phyloP scores from a whole-genome alignment of 2,797 vertebrate genomes.

The Sebastes itinus region DNA sequence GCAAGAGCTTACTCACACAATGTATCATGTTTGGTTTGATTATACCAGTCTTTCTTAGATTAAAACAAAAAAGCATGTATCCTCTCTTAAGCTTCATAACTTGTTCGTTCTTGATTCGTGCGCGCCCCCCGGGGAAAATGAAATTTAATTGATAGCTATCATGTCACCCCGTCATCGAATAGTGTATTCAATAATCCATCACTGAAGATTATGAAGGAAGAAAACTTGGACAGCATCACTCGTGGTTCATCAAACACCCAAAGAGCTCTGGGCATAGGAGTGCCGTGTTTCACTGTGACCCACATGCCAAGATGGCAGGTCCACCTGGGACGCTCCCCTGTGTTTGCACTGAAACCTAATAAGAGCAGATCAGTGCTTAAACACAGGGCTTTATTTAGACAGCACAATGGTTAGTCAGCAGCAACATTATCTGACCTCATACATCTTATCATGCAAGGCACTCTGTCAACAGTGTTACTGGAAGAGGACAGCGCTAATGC shows the following conservation, averaged over 20 bases:
- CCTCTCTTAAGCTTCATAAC: conserved; percentile 27
- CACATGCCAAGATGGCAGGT: conserved; percentile 81
- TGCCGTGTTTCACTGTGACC: conserved; percentile 76
- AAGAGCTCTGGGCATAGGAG: conserved; percentile 67
- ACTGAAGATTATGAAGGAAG: conserved; percentile 28
- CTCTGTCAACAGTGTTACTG: conserved; percentile 78
- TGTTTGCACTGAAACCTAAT: conserved; percentile 82
- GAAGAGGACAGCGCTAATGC: conserved; percentile 71
- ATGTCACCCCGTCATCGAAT: neutral
- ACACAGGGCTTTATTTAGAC: conserved; percentile 82
- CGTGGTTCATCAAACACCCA: conserved; percentile 52
- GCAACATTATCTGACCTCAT: conserved; percentile 81
- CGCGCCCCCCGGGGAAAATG: conserved; percentile 19
- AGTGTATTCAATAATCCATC: conserved; percentile 25
- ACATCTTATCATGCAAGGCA: conserved; percentile 75
- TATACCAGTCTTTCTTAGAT: conserved; percentile 41
- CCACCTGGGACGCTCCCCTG: conserved; percentile 76
- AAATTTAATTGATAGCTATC: conserved; percentile 43
- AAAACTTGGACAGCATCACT: conserved; percentile 36
- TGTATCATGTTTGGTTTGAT: conserved; percentile 66
- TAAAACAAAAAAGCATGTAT: conserved; percentile 27
- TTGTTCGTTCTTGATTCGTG: conserved; percentile 50
- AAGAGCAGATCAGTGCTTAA: conserved; percentile 80
- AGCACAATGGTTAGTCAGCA: conserved; percentile 84
- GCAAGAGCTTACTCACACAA: conserved; percentile 50